A percentile compares a stretch with the other conserved stretches of the same genome.
Evolutionary conservation across 2,888 invertebrate genomes (phyloP).

Genomic region (Priocnemis perturbator): DNA sequence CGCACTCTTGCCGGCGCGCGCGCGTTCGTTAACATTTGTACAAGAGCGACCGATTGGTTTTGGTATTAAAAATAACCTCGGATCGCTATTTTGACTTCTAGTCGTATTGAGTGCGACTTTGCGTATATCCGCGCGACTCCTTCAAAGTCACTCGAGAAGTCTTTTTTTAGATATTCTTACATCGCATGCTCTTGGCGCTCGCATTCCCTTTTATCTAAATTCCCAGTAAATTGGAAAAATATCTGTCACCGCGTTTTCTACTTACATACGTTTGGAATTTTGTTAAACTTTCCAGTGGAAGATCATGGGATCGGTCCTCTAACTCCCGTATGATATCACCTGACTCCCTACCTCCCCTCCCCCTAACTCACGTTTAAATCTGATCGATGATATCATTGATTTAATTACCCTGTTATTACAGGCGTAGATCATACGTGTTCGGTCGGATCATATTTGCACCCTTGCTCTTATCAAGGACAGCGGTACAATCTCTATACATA

Average conservation of each 20-base stretch:
- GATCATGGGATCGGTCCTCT: slow-evolving; percentile 54
- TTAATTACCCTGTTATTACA: slow-evolving; percentile 32
- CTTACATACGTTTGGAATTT: slow-evolving; percentile 63
- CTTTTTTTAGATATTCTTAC: slow-evolving; percentile 42
- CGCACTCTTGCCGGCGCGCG: slow-evolving; percentile 45
- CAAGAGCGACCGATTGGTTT: slow-evolving; percentile 73
- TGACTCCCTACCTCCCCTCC: slow-evolving; percentile 4
- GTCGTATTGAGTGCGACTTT: slow-evolving; percentile 35
- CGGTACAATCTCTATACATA: slow-evolving; percentile 36
- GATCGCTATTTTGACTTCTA: slow-evolving; percentile 62
- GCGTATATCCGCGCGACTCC: slow-evolving; percentile 37
- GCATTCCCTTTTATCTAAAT: slow-evolving; percentile 55
- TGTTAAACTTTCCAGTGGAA: slow-evolving; percentile 63
- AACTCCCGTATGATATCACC: slow-evolving; percentile 8
- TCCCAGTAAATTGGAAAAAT: slow-evolving; percentile 70
- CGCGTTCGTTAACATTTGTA: slow-evolving; percentile 50
- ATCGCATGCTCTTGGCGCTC: slow-evolving; percentile 58
- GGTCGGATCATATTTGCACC: slow-evolving; percentile 8
- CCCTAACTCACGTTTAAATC: slow-evolving; percentile 13
- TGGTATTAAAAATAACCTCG: slow-evolving; percentile 76
- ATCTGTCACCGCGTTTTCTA: slow-evolving; percentile 63
- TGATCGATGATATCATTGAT: slow-evolving; percentile 29
- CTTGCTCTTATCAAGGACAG: slow-evolving; percentile 37
- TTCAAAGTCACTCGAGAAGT: slow-evolving; percentile 47
- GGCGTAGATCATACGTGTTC: slow-evolving; percentile 24